Conservation (phyloP, 2,113 vertebrate genomes). For the Cygnus buccinator region DNA sequence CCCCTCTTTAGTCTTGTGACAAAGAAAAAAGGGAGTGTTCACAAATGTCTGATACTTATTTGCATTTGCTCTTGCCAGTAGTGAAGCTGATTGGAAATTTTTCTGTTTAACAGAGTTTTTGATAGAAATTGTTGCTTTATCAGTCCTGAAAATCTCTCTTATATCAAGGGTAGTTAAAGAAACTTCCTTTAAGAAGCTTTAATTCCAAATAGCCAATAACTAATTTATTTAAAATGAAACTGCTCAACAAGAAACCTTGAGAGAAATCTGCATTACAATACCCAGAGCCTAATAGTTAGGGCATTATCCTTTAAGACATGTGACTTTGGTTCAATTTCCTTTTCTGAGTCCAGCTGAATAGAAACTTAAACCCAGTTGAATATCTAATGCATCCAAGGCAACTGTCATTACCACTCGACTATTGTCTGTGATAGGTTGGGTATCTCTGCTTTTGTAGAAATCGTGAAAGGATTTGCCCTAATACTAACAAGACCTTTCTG, state of each 20-base stretch:
- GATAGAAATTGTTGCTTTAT: not conserved
- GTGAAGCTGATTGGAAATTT: not conserved
- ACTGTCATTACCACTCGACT: conserved; percentile 60
- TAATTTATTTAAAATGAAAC: conserved; percentile 42
- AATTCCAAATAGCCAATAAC: conserved; percentile 28
- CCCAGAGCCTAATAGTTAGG: conserved; percentile 24
- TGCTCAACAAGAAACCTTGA: conserved; percentile 6
- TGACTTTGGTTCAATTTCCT: conserved; percentile 58
- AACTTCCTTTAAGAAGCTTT: not conserved
- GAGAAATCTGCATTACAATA: conserved; percentile 68
- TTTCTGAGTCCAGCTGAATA: conserved; percentile 63
- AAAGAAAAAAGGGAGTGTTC: not conserved
- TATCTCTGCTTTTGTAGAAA: conserved; percentile 65
- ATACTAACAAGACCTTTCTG: conserved; percentile 59
- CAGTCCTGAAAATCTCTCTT: not conserved
- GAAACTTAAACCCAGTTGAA: conserved; percentile 61
- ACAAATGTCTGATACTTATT: not conserved
- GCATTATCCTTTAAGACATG: conserved; percentile 63
- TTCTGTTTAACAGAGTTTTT: not conserved
- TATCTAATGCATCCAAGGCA: conserved; percentile 70
- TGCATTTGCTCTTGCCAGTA: not conserved
- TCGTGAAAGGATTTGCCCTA: conserved; percentile 67
- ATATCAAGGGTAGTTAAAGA: not conserved
- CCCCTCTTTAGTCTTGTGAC: not conserved
- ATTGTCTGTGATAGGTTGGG: conserved; percentile 49